Evolutionary conservation across 2,797 vertebrate genomes (phyloP), one percentile per base, ranked within the genome.

Genomic region (Okamejei kenojei): DNA sequence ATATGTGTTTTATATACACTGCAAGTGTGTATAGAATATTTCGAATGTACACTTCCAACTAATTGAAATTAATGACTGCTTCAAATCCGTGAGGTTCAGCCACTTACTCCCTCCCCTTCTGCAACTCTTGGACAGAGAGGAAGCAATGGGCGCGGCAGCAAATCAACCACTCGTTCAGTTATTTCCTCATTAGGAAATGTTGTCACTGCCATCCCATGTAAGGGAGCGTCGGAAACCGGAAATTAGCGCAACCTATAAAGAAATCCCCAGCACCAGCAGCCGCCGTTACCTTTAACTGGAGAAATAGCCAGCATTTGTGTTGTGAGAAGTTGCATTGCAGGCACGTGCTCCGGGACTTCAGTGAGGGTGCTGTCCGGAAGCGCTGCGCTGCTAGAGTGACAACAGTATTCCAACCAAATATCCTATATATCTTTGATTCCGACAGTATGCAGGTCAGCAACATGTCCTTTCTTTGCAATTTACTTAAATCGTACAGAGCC

Each of bases 171-270:
- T 35, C 84, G 35, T 61, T 65, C 54, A 13, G 65, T 73, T 73
- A 73, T 73, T 29, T 38, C 90, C 90, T 91, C 68, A 71, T 91
- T 74, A 74, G 90, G 90, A 73, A 73, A 54, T 76, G 11, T 54
- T 92, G 11, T 92, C 90, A 76, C 19, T n/a, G 90, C 35, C 71
- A 73, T 73, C 38, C 88, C 88, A 71, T 91, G 23, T 82, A 54
- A 84, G 45, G 54, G 6, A 84, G 38, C 90, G 73, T 17, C 45
- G 6, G 90, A 92, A 19, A 76, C 88, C 63, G 88, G 88, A 91
- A 91, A 91, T 15, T 29, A 10, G 90, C 54, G 90, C 90, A 26
- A 15, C 68, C 10, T 2, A 5, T 45, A 74, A 91, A 74, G 38
- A 91, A 71, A 91, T 74, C 90, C 90, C 84, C 82, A 4, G 61